phyloP scores from a whole-genome alignment of 2,113 vertebrate species.

The Pyrgilauda ruficollis region DNA sequence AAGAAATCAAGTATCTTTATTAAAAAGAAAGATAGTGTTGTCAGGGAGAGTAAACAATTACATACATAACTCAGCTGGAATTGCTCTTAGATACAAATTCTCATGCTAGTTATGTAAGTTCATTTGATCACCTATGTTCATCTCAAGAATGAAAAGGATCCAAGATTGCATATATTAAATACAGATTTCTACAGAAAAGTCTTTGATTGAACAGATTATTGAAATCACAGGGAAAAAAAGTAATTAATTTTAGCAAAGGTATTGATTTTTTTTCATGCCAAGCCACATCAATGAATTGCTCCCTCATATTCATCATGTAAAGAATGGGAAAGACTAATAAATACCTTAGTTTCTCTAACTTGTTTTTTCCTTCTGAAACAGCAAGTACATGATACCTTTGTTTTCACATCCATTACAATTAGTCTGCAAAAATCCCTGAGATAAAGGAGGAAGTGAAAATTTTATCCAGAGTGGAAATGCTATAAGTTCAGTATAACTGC shows the following conservation, averaged over 20 bases:
- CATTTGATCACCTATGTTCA: neutral
- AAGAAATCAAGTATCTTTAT: neutral
- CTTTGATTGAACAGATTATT: neutral
- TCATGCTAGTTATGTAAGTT: neutral
- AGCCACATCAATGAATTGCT: neutral
- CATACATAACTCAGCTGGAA: neutral
- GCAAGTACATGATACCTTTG: neutral
- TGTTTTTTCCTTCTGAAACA: neutral
- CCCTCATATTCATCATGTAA: neutral
- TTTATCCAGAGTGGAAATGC: neutral
- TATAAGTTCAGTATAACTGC: neutral
- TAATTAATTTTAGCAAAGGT: neutral
- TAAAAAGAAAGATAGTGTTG: neutral
- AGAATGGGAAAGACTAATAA: neutral
- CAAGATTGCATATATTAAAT: neutral
- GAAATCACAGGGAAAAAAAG: neutral
- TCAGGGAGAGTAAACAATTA: neutral
- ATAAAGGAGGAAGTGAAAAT: neutral
- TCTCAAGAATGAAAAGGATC: neutral
- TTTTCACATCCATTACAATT: neutral
- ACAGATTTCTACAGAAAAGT: neutral
- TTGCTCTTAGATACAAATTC: neutral
- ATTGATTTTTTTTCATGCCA: neutral
- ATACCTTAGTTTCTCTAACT: neutral
- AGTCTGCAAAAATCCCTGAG: neutral